A percentile compares a stretch with the other conserved stretches of the same genome.
Evolutionary conservation across 2,888 invertebrate genomes (phyloP).

Genomic region (Agrotis ipsilon): DNA sequence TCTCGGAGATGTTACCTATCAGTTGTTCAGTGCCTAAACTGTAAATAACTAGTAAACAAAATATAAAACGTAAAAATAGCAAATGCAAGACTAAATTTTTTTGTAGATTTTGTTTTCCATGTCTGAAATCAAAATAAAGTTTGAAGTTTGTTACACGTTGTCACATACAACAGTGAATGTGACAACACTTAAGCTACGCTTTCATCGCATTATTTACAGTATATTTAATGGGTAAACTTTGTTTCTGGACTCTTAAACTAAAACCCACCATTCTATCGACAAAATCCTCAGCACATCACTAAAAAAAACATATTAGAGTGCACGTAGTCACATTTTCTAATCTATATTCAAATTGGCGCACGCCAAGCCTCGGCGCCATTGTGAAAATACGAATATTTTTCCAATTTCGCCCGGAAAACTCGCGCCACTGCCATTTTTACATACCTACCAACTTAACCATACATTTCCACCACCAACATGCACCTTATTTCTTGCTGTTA

Average conservation of each 20-base stretch:
- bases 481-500: constrained; percentile 50
- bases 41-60: too few species aligned
- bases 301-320: constrained; percentile 85
- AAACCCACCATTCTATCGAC: constrained; percentile 50
- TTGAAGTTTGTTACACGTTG: too few species aligned
- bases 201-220: not conserved
- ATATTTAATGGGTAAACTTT: too few species aligned
- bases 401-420: constrained; percentile 88
- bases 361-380: constrained; percentile 81
- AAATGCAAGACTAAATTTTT: too few species aligned
- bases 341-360: constrained; percentile 90
- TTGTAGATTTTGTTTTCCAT: too few species aligned
- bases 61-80: too few species aligned
- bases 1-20: too few species aligned
- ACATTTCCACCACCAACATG: constrained; percentile 15
- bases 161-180: not conserved
- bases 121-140: too few species aligned
- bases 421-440: constrained; percentile 77
- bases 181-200: not conserved
- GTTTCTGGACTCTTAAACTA: too few species aligned
- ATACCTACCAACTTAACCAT: constrained; percentile 63
- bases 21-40: too few species aligned
- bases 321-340: constrained; percentile 89
- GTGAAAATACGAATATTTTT: constrained; percentile 89
- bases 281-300: constrained; percentile 68